phyloP scores from a whole-genome alignment of 2,797 vertebrate genomes.

The Spheniscus humboldti region DNA sequence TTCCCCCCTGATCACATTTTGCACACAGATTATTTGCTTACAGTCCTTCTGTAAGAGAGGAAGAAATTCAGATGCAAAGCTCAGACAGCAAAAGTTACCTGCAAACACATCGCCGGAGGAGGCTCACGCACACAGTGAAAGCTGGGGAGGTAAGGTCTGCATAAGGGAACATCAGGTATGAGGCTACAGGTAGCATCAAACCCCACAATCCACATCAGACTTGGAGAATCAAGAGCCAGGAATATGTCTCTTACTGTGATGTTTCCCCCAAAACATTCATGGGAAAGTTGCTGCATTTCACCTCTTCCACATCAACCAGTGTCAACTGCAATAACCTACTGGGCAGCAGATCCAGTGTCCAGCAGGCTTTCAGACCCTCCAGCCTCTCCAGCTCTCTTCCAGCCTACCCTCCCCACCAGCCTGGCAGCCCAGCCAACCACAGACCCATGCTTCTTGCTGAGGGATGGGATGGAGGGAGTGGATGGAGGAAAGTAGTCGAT shows the following conservation, averaged over 20 bases:
- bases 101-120: not conserved
- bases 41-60: not conserved
- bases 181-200: not conserved
- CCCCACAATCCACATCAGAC: not conserved
- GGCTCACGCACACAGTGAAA: not conserved
- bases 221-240: not conserved
- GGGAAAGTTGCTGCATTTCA: not conserved
- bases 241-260: not conserved
- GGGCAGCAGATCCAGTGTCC: not conserved
- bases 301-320: not conserved
- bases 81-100: not conserved
- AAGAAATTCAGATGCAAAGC: not conserved
- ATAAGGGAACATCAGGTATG: not conserved
- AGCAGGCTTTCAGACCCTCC: not conserved
- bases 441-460: not conserved
- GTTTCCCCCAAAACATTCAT: not conserved
- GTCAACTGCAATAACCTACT: not conserved
- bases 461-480: not conserved
- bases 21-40: conserved; percentile 17
- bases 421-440: not conserved
- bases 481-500: not conserved
- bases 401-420: not conserved
- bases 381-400: not conserved
- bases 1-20: not conserved
- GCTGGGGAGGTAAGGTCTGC: not conserved